Conservation (phyloP, 2,888 invertebrate genomes). For the Euzetes globulus region DNA sequence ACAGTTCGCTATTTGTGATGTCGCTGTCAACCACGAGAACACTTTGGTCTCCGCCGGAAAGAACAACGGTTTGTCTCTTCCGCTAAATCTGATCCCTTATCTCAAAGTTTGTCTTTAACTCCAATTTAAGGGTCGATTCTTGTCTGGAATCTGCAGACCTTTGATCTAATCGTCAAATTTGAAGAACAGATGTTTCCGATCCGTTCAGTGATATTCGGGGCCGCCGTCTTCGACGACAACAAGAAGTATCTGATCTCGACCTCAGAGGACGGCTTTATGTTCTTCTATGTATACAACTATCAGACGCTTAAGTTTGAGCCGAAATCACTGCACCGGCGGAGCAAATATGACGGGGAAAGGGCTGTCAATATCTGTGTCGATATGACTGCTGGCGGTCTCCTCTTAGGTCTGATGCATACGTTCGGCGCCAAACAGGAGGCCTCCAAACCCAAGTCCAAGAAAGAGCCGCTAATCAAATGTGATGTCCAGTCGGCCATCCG, state of each 20-base stretch:
- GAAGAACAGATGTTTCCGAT: slow-evolving; percentile 12
- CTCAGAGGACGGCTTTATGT: slow-evolving; percentile 12
- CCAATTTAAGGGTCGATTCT: background rate
- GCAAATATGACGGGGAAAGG: background rate
- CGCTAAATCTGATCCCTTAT: too few species aligned
- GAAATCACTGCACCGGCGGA: background rate
- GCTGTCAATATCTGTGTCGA: background rate
- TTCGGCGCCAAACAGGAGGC: background rate
- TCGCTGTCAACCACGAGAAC: slow-evolving; percentile 9
- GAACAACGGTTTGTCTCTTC: background rate
- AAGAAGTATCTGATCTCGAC: slow-evolving; percentile 13
- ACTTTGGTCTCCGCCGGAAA: background rate
- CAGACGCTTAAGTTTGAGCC: background rate
- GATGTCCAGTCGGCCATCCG: background rate
- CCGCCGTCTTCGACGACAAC: background rate
- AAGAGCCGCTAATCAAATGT: background rate
- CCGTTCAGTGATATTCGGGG: background rate
- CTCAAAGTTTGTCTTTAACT: background rate
- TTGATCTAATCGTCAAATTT: background rate
- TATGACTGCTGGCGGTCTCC: background rate
- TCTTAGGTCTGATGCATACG: background rate
- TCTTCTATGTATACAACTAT: background rate
- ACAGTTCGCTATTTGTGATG: background rate
- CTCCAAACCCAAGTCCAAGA: background rate
- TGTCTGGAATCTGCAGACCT: slow-evolving; percentile 16